Conservation (phyloP, 2,113 vertebrate species). For the Sigmodon hispidus region DNA sequence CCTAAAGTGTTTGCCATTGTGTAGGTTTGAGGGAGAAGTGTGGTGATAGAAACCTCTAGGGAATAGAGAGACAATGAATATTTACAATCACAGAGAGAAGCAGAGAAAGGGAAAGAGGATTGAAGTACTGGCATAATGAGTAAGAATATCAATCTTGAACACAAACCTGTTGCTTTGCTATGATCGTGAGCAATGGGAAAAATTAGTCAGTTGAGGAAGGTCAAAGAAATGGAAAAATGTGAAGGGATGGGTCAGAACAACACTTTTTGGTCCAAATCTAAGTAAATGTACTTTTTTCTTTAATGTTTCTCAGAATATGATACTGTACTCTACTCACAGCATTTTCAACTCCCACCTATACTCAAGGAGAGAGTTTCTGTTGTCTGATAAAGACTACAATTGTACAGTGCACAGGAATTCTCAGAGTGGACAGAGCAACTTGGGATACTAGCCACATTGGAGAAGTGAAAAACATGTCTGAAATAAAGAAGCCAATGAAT, state of each 20-base stretch:
- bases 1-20: background rate
- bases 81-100: accelerated
- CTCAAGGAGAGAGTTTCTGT: background rate
- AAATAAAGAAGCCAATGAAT: background rate
- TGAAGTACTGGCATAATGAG: background rate
- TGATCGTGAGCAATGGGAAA: background rate
- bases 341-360: accelerated
- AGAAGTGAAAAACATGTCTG: background rate
- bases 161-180: too few species aligned
- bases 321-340: background rate
- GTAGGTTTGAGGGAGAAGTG: background rate
- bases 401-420: accelerated
- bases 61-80: background rate
- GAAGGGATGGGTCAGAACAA: background rate
- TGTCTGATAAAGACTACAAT: accelerated
- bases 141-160: background rate
- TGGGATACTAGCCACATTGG: background rate
- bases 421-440: accelerated
- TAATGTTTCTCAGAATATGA: background rate
- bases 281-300: background rate
- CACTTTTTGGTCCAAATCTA: background rate
- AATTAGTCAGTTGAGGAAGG: background rate
- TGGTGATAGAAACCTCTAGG: background rate
- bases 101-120: background rate
- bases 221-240: background rate